phyloP scores from a whole-genome alignment of 92 coral and sea anemone species.

The Meandrina meandrites region DNA sequence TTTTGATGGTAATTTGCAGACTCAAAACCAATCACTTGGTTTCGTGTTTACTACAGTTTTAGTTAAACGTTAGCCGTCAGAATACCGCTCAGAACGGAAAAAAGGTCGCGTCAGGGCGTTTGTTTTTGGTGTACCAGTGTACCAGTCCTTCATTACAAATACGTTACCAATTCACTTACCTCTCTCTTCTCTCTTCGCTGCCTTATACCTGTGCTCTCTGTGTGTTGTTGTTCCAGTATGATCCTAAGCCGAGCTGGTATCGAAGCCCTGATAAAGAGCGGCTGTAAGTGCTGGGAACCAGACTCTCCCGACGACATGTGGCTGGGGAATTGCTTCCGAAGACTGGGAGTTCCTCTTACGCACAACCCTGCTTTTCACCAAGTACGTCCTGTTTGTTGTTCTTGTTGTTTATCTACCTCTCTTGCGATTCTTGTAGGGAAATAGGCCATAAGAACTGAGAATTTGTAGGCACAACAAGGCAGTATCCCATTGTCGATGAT shows the following conservation, averaged over 20 bases:
- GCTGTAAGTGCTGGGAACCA: constrained; percentile 80
- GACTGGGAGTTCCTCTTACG: constrained; percentile 75
- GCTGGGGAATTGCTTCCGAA: constrained; percentile 93
- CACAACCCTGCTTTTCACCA: constrained; percentile 95
- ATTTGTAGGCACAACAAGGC: too few species aligned
- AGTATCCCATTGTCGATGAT: too few species aligned
- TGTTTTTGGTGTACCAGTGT: neutral
- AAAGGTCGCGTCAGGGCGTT: neutral
- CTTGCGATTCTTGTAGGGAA: too few species aligned
- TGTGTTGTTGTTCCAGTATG: constrained; percentile 63
- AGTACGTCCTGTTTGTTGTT: constrained; percentile 41
- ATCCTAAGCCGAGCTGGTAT: constrained; percentile 87
- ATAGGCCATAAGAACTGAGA: too few species aligned
- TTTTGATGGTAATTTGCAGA: too few species aligned
- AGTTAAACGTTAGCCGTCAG: neutral
- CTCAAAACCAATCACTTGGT: neutral
- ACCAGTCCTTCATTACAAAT: too few species aligned
- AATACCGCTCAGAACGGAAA: neutral
- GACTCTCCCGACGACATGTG: constrained; percentile 98
- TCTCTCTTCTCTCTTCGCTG: too few species aligned
- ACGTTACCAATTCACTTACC: neutral
- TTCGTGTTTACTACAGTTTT: too few species aligned
- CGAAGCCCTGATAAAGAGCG: constrained; percentile 73
- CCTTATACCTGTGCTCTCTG: too few species aligned
- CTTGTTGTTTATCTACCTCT: too few species aligned